Conservation (phyloP, 2,888 invertebrate species). For the Pseudeuparius sepicola region DNA sequence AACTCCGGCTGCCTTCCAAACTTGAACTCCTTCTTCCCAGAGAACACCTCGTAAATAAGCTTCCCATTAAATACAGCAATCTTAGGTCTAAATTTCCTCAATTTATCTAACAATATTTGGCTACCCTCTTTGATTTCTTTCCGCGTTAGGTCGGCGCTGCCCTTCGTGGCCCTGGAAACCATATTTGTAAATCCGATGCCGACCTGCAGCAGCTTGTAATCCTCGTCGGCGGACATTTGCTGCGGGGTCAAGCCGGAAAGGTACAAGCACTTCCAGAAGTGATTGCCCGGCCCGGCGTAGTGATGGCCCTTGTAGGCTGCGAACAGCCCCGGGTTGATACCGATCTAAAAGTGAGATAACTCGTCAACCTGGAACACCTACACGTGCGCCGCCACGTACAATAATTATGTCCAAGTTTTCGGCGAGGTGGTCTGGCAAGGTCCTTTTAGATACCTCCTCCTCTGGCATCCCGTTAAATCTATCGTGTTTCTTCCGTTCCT, state of each 20-base stretch:
- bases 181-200: slow-evolving; percentile 99
- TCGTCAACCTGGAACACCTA: neutral
- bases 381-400: slow-evolving; percentile 75
- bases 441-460: slow-evolving; percentile 88
- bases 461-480: slow-evolving; percentile 94
- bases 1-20: slow-evolving; percentile 93
- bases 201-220: slow-evolving; percentile 82
- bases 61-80: slow-evolving; percentile 98
- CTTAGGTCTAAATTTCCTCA: slow-evolving; percentile 87
- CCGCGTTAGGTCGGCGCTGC: slow-evolving; percentile 88
- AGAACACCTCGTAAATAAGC: slow-evolving; percentile 95
- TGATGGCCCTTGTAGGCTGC: slow-evolving; percentile 98
- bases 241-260: slow-evolving; percentile 88
- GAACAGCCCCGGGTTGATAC: slow-evolving; percentile 94
- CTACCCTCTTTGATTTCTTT: slow-evolving; percentile 93
- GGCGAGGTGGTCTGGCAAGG: slow-evolving; percentile 88
- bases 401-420: slow-evolving; percentile 95
- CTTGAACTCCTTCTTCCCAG: slow-evolving; percentile 93
- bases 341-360: slow-evolving; percentile 59
- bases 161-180: slow-evolving; percentile 90
- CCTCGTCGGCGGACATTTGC: slow-evolving; percentile 94
- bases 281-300: slow-evolving; percentile 97
- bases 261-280: slow-evolving; percentile 98
- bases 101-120: slow-evolving; percentile 77
- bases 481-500: slow-evolving; percentile 89